Conservation (phyloP, 2,113 vertebrate species). For the Anhinga rufa region DNA sequence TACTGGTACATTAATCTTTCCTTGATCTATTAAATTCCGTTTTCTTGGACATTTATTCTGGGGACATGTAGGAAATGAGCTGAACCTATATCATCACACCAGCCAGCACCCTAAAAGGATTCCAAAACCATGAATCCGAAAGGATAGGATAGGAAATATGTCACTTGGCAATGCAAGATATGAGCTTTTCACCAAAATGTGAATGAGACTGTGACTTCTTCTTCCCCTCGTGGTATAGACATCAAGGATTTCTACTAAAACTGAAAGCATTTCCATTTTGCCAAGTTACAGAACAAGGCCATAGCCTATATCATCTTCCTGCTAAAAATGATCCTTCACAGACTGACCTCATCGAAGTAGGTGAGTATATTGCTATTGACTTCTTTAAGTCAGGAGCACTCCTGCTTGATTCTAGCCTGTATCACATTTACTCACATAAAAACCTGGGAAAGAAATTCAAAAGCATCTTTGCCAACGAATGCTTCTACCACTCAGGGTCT, state of each 20-base stretch:
- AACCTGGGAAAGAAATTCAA: neutral
- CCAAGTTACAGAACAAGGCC: neutral
- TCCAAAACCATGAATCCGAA: neutral
- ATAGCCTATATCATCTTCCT: neutral
- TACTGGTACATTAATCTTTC: constrained; percentile 63
- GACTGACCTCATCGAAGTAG: neutral
- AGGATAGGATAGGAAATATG: neutral
- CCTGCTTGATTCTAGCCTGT: neutral
- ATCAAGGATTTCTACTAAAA: neutral
- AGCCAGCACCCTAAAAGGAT: neutral
- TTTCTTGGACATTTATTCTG: constrained; percentile 28
- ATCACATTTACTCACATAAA: neutral
- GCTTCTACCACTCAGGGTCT: neutral
- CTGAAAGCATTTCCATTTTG: neutral
- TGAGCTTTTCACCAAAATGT: neutral
- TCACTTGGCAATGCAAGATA: neutral
- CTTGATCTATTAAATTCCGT: constrained; percentile 40
- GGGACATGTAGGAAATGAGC: neutral
- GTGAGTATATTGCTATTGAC: neutral
- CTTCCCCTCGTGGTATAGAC: neutral
- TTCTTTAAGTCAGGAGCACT: neutral
- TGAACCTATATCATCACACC: neutral
- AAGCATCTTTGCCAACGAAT: neutral
- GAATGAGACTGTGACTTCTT: neutral
- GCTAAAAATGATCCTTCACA: neutral